Base-by-base conservation (phyloP, 2,888 invertebrate genomes). In the Nomada flava region DNA sequence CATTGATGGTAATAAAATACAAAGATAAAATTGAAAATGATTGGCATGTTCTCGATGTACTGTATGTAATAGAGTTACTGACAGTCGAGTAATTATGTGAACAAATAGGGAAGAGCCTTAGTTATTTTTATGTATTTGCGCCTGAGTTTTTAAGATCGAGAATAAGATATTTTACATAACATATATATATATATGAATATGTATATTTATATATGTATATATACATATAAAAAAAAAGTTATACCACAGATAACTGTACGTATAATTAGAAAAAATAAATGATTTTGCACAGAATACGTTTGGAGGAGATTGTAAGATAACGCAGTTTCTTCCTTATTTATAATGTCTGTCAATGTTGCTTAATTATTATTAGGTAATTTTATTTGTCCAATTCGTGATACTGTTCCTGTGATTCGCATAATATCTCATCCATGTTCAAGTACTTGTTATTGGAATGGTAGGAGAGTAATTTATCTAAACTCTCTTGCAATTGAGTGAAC, bases 401-500 rank as follows among this genome's bases (percentile, higher is more conserved):
- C 15, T 65, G 20, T 60, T 74, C 29, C 20, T 44, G 52, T 23
- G 36, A 75, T 44, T 55, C 85, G 15, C 76, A 64, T 13, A 87
- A 29, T 26, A 84, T 62, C 23, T 89, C 86, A 42, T 70, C 86
- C 52, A 83, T 90, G 87, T 91, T 91, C 29, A 93, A 82, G 78
- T 94, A 94, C 70, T 92, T 90, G 53, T 91, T 89, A 23, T 87
- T 82, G 13, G 91, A 89, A 52, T 91, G 89, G 53, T 86, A 91
- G 83, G 93, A 94, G 55, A 96, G 90, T 47, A 96, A 91, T 5
- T 88, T 91, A 67, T 96, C 95, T 29, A 95, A 93, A 75, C 92
- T 93, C 84, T 90, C 91, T 82, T 94, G 94, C 65, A 98, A 94
- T 85, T 96, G 95, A 0, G 94, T 92, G 93, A 98, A 98, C 23